phyloP scores from a whole-genome alignment of 2,888 invertebrate genomes.

The Megaustenia siamemsis region DNA sequence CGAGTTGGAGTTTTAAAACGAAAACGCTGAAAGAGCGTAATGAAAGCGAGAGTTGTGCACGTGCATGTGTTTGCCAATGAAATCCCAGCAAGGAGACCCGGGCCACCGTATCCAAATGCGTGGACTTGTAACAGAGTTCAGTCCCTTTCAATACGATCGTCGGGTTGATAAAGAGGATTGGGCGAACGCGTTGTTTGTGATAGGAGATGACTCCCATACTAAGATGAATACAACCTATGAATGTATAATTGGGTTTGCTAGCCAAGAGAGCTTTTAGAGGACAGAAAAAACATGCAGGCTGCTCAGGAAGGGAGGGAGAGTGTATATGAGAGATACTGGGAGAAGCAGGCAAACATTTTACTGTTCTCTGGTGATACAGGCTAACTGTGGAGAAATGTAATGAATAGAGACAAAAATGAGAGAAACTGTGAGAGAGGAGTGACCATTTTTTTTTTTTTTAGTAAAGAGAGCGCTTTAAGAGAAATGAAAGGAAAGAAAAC shows the following conservation, averaged over 20 bases:
- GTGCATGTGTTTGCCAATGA: constrained; percentile 19
- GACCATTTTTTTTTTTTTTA: too few species aligned
- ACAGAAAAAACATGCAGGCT: not conserved
- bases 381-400: too few species aligned
- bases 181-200: not conserved
- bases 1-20: not conserved
- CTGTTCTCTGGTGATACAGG: too few species aligned
- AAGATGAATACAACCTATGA: constrained; percentile 24
- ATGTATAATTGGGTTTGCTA: constrained; percentile 26
- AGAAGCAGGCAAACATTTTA: not conserved
- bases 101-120: not conserved
- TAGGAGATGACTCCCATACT: not conserved
- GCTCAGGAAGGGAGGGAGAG: not conserved
- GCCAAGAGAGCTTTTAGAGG: not conserved
- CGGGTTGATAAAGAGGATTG: not conserved
- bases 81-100: not conserved
- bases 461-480: too few species aligned
- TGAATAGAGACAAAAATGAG: too few species aligned
- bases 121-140: not conserved
- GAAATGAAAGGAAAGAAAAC: too few species aligned
- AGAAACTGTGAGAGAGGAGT: too few species aligned
- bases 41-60: constrained; percentile 1
- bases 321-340: not conserved
- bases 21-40: not conserved
- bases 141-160: too few species aligned